Conservation (phyloP, 2,797 vertebrate genomes). For the Otolemur crassicaudatus region DNA sequence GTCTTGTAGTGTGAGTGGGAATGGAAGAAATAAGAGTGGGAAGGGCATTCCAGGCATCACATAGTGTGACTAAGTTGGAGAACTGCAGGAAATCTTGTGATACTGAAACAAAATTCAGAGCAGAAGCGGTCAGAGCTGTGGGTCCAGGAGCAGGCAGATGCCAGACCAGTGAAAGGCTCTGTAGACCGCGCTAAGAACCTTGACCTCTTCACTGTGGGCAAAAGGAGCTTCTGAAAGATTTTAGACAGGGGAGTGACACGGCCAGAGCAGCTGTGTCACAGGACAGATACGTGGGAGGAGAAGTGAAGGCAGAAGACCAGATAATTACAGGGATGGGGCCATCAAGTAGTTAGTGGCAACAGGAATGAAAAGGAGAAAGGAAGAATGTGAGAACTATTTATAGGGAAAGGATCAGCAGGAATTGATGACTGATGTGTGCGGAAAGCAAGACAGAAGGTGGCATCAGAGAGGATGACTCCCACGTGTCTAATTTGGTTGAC, state of each 20-base stretch:
- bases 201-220: not conserved
- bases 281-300: not conserved
- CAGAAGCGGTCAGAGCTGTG: slow-evolving; percentile 22
- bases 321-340: not conserved
- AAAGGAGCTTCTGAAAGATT: not conserved
- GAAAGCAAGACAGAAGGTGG: not conserved
- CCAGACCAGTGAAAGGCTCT: not conserved
- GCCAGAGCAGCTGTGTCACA: not conserved
- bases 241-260: not conserved
- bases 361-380: not conserved
- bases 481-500: not conserved
- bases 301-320: not conserved
- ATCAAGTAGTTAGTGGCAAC: not conserved
- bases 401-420: not conserved
- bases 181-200: not conserved
- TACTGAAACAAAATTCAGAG: not conserved
- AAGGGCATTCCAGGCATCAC: not conserved
- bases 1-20: not conserved
- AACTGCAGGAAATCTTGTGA: not conserved
- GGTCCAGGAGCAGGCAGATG: not conserved
- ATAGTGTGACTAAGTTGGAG: not conserved
- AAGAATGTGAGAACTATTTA: not conserved
- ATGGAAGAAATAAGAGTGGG: not conserved
- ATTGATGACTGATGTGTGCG: not conserved
- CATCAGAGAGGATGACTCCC: fast-evolving